Evolutionary conservation across 2,797 vertebrate species (phyloP).

Genomic region (Gymnothorax reevesii): DNA sequence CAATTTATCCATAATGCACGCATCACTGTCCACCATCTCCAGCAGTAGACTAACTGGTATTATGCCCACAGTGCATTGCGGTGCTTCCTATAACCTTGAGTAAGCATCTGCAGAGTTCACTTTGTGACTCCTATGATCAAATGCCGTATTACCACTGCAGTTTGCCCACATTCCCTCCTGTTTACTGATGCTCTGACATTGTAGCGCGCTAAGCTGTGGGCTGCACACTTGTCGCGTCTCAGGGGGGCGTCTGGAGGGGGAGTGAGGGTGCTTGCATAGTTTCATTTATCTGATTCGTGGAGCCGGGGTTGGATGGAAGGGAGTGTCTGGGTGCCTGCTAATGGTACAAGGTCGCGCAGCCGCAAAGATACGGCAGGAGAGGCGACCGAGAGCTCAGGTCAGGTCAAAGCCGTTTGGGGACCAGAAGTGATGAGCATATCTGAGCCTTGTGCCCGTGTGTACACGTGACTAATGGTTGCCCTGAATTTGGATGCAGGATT

Average conservation of each 20-base stretch:
- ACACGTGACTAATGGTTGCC: background rate
- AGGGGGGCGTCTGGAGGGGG: background rate
- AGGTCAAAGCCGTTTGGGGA: slow-evolving; percentile 3
- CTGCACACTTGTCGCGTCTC: too few relatives aligned
- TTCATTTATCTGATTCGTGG: slow-evolving; percentile 13
- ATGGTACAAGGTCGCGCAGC: background rate
- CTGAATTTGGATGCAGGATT: slow-evolving; percentile 11
- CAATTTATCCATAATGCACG: too few relatives aligned
- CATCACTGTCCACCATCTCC: too few relatives aligned
- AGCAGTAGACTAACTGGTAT: background rate
- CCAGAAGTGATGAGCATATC: slow-evolving; percentile 24
- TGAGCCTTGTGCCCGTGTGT: background rate
- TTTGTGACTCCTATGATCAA: too few relatives aligned
- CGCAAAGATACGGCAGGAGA: background rate
- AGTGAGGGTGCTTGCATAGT: background rate
- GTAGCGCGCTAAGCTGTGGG: background rate
- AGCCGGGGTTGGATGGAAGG: background rate
- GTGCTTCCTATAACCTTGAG: background rate
- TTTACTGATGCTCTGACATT: background rate
- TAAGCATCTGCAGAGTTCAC: background rate
- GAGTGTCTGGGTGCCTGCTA: background rate
- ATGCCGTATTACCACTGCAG: too few relatives aligned
- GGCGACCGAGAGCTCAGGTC: background rate
- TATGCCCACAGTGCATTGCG: background rate
- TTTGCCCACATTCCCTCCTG: background rate